These are phyloP conservation scores for Hirundo rustica DNA, from an alignment of 2,797 vertebrate species.

Conservation along the genomic window DNA sequence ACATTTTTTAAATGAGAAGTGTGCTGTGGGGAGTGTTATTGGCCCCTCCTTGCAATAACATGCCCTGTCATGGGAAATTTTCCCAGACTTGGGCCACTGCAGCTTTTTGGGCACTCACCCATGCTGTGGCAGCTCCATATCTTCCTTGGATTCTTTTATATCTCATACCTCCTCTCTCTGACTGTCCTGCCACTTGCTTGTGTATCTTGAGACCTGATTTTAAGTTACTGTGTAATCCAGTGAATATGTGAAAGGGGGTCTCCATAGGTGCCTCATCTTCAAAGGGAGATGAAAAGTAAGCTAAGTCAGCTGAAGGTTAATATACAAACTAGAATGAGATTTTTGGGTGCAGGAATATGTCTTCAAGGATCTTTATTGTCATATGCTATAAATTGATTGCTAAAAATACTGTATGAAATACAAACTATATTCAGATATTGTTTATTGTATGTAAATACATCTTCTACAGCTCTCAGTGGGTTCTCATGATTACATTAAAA, in stretches of 20 bases:
- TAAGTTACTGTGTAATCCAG: background rate
- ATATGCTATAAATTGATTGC: background rate
- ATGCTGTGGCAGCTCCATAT: fast-evolving
- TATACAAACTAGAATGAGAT: background rate
- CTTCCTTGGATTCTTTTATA: background rate
- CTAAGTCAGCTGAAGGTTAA: background rate
- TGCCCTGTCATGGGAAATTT: background rate
- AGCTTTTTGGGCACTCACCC: background rate
- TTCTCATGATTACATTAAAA: background rate
- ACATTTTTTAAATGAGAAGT: background rate
- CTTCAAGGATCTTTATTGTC: slow-evolving; percentile 18
- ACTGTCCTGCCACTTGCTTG: background rate
- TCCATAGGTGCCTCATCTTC: background rate
- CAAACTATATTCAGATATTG: background rate
- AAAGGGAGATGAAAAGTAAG: background rate
- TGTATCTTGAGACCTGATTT: background rate
- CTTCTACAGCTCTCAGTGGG: background rate
- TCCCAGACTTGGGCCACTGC: background rate
- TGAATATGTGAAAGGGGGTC: background rate
- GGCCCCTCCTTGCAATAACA: background rate
- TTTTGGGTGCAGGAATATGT: background rate
- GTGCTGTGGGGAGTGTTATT: background rate
- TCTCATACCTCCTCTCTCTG: background rate
- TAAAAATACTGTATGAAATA: slow-evolving; percentile 14
- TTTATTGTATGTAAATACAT: background rate